Conservation (phyloP, 2,797 vertebrate genomes). For the Etheostoma nigrum region DNA sequence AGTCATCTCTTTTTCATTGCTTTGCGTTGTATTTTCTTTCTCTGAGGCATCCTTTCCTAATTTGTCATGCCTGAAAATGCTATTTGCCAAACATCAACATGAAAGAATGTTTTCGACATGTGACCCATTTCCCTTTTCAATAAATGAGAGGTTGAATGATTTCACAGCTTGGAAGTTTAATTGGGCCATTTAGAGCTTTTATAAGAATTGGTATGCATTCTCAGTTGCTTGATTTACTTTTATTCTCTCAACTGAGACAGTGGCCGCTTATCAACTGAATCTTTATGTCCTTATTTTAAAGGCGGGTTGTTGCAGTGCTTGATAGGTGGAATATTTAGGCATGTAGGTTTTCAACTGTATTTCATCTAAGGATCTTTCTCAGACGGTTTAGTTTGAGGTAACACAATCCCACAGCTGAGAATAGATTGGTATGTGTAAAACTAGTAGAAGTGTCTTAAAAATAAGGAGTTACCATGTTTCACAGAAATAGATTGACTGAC, state of each 20-base stretch:
- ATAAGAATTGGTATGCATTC: not conserved
- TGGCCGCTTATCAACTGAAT: not conserved
- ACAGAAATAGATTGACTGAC: no score
- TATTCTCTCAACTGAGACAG: constrained; percentile 1
- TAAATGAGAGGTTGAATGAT: constrained; percentile 15
- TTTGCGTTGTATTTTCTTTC: constrained; percentile 11
- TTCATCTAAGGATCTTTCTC: no score
- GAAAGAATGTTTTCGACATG: constrained; percentile 9
- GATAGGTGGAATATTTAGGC: no score
- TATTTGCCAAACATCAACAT: not conserved
- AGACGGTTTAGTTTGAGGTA: no score
- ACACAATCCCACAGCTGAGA: no score
- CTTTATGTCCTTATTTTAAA: not conserved
- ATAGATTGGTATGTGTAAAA: no score
- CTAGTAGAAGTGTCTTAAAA: no score
- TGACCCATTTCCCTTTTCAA: constrained; percentile 1
- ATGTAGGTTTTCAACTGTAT: no score
- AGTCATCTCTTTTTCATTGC: constrained; percentile 23
- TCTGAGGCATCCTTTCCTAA: not conserved
- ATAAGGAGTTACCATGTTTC: no score
- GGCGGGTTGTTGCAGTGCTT: not conserved
- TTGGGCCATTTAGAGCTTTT: constrained; percentile 15
- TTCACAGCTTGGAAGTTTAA: constrained; percentile 18
- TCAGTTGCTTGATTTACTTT: not conserved
- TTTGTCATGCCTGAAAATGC: constrained; percentile 24